Base-by-base conservation (phyloP, 2,888 invertebrate genomes). In the Diarsia brunnea region DNA sequence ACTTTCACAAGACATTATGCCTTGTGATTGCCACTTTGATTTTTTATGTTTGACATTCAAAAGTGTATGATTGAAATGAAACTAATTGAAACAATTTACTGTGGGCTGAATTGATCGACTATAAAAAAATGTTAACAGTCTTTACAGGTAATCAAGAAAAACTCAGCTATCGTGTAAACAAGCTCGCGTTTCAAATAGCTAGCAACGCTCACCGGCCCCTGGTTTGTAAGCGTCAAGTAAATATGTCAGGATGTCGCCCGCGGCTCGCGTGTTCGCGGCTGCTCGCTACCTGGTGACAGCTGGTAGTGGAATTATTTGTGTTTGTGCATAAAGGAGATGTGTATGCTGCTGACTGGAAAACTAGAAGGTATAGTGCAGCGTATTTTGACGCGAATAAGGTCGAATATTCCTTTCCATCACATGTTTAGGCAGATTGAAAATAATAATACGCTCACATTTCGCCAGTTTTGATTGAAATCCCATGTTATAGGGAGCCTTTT, bases 181-280 rank as follows among this genome's bases (percentile, higher is more conserved):
- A 58, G 16, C n/a, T 53, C 14, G 55, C 19, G 60, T 68, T 58
- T 73, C 16, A 75, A 72, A 71, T 75, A 73, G 66, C 75, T 19
- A 10, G 27, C 31, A 58, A 67, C 43, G 3, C n/a, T 38, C 12
- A 43, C 43, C 66, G n/a, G 71, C 60, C 27, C 49, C 70, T 73
- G 61, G 73, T 79, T 73, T 65, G 73, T 74, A 73, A 38, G 75
- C 79, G 85, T 81, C 78, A 80, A 73, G 85, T 87, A 80, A 84
- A 80, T 67, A 84, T 75, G 78, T 83, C 78, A 65, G 7, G 24
- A 8, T 69, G 55, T 65, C 49, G 87, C 87, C 74, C 12, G 74
- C 31, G 81, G 86, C 77, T 78, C 58, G 81, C 86, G 81, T 78
- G 78, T 69, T 21, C 16, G 21, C 66, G 49, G 11, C 70, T 8